Evolutionary conservation across 1,140 invertebrate species (phyloP), one percentile per base, ranked within the genome.

Genomic region (Monochamus saltuarius): DNA sequence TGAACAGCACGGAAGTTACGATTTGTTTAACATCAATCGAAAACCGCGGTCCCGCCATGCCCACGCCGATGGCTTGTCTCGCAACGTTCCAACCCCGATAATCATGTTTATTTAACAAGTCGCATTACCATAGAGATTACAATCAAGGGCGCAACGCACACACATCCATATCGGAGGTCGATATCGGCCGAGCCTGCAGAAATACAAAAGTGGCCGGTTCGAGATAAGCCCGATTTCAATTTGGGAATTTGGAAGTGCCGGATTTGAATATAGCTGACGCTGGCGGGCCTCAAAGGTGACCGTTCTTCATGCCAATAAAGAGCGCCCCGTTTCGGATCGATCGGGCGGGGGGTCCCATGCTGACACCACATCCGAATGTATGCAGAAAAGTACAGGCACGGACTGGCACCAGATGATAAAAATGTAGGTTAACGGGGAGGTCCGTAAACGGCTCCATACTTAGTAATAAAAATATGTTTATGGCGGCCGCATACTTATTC

Each of bases 211-310:
- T 40, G 58, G 56, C 56, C 50, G 36, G 19, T 53, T 59, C 37
- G n/a, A 47, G 39, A 58, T 58, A 49, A 60, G 51, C 59, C 50
- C 43, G 7, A 43, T 61, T 65, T 65, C 63, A 61, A 65, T 62
- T 65, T 62, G 56, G 54, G 47, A 57, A 57, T 58, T 61, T 61
- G 50, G 58, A 61, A 65, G 63, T 65, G 63, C 58, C 46, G 42
- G 62, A 65, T 65, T 61, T 65, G 59, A 59, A 65, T 65, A 65
- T 46, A 61, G 59, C 62, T 61, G 62, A 64, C 62, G 49, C 29
- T 51, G 34, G 46, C 56, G 51, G 54, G 45, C 49, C 49, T 56
- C 61, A 51, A 55, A 54, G 56, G 49, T 59, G 37, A 34, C 49
- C 59, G 63, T 65, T 65, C 54, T n/a, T 65, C 59, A 61, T 57